Base-by-base conservation (phyloP, 2,113 vertebrate genomes). In the Vimba vimba region DNA sequence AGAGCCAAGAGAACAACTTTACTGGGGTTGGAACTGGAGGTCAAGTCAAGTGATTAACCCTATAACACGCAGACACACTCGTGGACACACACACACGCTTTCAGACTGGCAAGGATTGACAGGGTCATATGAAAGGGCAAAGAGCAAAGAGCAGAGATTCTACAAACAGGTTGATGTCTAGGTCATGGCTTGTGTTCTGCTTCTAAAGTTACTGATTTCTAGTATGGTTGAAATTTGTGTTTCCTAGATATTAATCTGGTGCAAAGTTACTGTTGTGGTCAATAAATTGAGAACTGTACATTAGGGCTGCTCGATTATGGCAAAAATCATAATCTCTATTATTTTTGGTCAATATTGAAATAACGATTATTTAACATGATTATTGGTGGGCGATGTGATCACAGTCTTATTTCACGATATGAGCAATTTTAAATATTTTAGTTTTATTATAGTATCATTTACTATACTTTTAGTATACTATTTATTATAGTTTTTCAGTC, bases 11-110 rank as follows among this genome's bases (percentile, higher is more conserved):
- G n/a, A 66, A 82, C 62, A 66, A 30, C 43, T 82, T 68, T 33
- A 50, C 79, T 68, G 45, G 7, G 13, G 25, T 25, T 50, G 79
- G 79, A 59, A 27, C 57, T 47, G 43, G n/a, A 50, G 59, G 59
- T 85, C 83, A 85, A 85, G 45, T 66, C 45, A 13, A 79, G 69
- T 68, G 55, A 85, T 78, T 81, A 79, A 77, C 82, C 57, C 43
- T 52, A 30, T 36, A 39, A 59, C 33, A 79, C 33, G 19, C 27
- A 73, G 43, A 62, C 84, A 79, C 71, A 64, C 77, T 7, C 3
- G 25, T 39, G 33, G 33, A 80, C 68, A 71, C 4, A 57, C 17
- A 6, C 23, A 9, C 47, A 23, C 23, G 62, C 21, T 45, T 71
- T 4, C 23, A 86, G 21, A 87, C 43, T 80, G 4, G 50, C 8